Base-by-base conservation (phyloP, 2,113 vertebrate genomes). In the Sphyrna mokarran region DNA sequence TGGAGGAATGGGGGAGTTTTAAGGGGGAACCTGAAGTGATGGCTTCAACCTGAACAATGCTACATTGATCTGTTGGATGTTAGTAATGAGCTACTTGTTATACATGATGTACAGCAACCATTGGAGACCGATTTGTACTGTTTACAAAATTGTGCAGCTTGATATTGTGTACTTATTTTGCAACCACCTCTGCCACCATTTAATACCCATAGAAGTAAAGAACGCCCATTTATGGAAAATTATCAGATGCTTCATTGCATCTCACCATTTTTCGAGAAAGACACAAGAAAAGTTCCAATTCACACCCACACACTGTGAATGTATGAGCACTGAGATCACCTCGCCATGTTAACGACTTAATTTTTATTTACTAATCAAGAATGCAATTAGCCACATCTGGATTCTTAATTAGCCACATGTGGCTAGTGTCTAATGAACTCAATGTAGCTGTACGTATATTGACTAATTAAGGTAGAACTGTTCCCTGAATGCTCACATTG, bases 301-400 rank as follows among this genome's bases (percentile, higher is more conserved):
- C 58, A 33, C 86, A 33, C 14, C 23, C 26, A 48, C 85, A 23
- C 0, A 0, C 22, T 26, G 0, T 13, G 26, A 26, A 14, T 61
- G 61, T 33, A 33, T 11, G 20, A 61, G 54, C 11, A 5, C 3
- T 16, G 33, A 61, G 87, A 90, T 90, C 58, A 61, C 23, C 58
- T 33, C 43, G 26, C 26, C 58, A 89, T 5, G 23, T 54, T 89
- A 33, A 61, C 16, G 54, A 33, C 14, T 58, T 13, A 61, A 90
- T 90, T 61, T 78, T 78, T 72, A 72, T 72, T n/a, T 78, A 78
- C 76, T 63, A 90, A 90, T 90, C 58, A 63, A 54, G 58, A 90
- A 61, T 33, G 33, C 33, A n/a, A 91, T 91, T 91, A 33, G 58
- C 58, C 85, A 48, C 85, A 89, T 89, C 48, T 89, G 86, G 48